These are phyloP conservation scores for Sitta europaea DNA, from an alignment of 2,113 vertebrate species.

Conservation along the genomic window DNA sequence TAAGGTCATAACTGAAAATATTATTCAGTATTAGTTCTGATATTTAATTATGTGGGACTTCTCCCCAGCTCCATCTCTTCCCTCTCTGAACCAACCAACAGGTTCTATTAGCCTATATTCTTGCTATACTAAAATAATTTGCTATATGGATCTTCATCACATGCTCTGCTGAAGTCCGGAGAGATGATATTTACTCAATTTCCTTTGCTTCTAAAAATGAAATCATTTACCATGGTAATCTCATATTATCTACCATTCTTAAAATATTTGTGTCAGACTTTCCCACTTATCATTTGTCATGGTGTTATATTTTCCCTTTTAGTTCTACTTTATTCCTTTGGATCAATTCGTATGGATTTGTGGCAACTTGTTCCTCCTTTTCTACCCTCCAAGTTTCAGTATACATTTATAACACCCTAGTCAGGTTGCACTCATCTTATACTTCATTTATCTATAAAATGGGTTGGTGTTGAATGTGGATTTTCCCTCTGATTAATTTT, in stretches of 20 bases:
- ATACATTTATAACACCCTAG: not conserved
- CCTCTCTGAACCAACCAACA: not conserved
- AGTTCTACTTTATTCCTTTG: not conserved
- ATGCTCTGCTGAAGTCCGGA: not conserved
- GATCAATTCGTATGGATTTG: not conserved
- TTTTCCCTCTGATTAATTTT: constrained; percentile 1
- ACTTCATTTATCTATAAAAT: not conserved
- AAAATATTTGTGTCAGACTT: not conserved
- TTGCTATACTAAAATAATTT: not conserved
- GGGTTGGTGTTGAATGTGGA: not conserved
- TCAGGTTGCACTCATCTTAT: not conserved
- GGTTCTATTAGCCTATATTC: not conserved
- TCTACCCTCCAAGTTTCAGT: not conserved
- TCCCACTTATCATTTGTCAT: not conserved
- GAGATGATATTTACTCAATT: not conserved
- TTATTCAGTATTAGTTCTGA: not conserved
- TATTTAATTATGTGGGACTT: not conserved
- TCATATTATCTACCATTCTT: not conserved
- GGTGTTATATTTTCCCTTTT: not conserved
- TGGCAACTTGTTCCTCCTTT: not conserved
- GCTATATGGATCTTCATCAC: not conserved
- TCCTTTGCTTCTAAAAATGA: not conserved
- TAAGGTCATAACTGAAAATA: not conserved
- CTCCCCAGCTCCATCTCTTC: not conserved
- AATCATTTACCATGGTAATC: not conserved